Evolutionary conservation across 2,113 vertebrate species (phyloP).

Genomic region (Emydura subglobosa): DNA sequence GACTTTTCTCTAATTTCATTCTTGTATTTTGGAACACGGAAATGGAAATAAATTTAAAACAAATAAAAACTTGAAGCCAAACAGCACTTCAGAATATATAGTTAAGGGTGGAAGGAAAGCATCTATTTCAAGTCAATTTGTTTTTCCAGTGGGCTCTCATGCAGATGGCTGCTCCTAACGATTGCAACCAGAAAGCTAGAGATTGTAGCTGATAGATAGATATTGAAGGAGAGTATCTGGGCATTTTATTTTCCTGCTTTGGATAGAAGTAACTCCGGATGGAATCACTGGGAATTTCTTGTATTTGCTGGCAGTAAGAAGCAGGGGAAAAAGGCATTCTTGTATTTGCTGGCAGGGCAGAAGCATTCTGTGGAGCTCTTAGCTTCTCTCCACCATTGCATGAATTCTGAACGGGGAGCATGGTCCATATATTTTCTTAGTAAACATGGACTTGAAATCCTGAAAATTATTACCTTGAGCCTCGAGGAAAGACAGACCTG

Average conservation of each 20-base stretch:
- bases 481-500: neutral
- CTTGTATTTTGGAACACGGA: neutral
- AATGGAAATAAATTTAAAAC: neutral
- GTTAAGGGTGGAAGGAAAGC: neutral
- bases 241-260: neutral
- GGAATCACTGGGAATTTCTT: neutral
- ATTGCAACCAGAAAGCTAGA: neutral
- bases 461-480: neutral
- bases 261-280: neutral
- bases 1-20: neutral
- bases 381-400: neutral
- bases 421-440: rapidly evolving
- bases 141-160: neutral
- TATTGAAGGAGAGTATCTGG: neutral
- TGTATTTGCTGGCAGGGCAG: neutral
- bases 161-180: rapidly evolving
- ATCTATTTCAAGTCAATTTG: neutral
- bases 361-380: neutral
- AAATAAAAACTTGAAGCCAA: neutral
- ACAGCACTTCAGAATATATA: rapidly evolving
- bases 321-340: too few relatives aligned
- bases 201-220: neutral
- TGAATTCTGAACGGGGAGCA: neutral
- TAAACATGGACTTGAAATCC: neutral
- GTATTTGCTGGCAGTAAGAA: too few relatives aligned